phyloP scores from a whole-genome alignment of 2,113 vertebrate genomes.

The Genyomyrus donnyi region DNA sequence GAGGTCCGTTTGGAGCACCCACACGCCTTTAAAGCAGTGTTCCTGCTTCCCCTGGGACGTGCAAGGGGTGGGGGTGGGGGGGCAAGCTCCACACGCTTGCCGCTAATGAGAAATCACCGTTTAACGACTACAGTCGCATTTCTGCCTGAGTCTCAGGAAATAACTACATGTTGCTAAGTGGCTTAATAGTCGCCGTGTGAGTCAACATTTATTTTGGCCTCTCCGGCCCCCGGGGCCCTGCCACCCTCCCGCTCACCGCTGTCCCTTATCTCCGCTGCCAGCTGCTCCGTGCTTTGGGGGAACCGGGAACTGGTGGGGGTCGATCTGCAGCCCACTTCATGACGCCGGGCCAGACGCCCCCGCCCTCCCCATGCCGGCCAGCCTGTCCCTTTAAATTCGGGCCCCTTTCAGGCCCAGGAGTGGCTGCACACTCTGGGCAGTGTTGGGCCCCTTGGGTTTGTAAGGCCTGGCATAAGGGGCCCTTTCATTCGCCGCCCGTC shows the following conservation, averaged over 20 bases:
- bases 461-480: background rate
- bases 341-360: background rate
- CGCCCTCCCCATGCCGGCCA: too few relatives aligned
- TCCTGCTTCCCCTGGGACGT: background rate
- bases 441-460: background rate
- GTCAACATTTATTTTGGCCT: background rate
- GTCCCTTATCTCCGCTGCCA: conserved; percentile 2
- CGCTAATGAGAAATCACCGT: background rate
- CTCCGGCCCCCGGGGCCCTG: background rate
- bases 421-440: background rate
- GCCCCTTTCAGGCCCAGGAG: background rate
- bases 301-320: background rate
- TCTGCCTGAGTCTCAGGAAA: background rate
- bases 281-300: background rate
- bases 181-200: background rate
- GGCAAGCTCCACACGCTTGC: background rate
- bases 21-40: background rate
- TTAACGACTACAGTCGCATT: background rate
- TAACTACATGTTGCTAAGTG: background rate
- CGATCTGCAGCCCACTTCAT: background rate
- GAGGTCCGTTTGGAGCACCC: background rate
- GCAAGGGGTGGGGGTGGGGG: background rate
- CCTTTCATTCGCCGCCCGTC: conserved; percentile 2
- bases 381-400: background rate
- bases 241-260: background rate